Percentiles rank a stretch among this genome's conserved stretches.
These are phyloP conservation scores for Sander lucioperca DNA, from an alignment of 2,113 vertebrate genomes.

Conservation along the genomic window DNA sequence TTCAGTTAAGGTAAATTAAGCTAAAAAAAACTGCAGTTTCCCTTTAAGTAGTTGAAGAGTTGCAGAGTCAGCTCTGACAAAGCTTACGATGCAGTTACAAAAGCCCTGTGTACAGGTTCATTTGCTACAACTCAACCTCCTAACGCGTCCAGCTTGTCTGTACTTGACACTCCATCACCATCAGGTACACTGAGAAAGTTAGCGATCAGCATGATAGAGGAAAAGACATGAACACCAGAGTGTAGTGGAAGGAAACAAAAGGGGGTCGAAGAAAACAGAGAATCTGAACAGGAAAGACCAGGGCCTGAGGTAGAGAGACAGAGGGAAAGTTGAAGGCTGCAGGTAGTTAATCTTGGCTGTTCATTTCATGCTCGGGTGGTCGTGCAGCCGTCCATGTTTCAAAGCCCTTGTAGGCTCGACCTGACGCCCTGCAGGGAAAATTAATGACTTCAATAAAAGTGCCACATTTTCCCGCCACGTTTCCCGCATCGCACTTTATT, in stretches of 20 bases:
- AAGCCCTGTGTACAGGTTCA: not conserved
- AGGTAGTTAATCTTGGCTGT: constrained; percentile 74
- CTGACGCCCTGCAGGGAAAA: constrained; percentile 58
- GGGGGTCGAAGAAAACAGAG: not conserved
- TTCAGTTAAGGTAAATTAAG: too few species aligned
- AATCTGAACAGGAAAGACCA: not conserved
- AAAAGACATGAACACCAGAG: not conserved
- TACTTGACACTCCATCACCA: constrained; percentile 14
- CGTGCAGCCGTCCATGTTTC: constrained; percentile 69
- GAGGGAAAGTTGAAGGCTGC: constrained; percentile 48
- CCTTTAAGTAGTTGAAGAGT: not conserved
- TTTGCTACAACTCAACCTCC: not conserved
- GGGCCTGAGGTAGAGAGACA: not conserved
- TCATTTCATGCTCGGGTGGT: constrained; percentile 74
- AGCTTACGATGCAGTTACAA: not conserved
- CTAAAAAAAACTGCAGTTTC: too few species aligned
- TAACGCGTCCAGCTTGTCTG: not conserved
- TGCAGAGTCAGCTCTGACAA: not conserved
- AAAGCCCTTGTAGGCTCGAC: constrained; percentile 39
- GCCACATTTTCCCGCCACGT: constrained; percentile 67
- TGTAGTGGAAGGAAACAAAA: not conserved
- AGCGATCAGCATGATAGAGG: not conserved
- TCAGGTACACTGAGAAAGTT: not conserved
- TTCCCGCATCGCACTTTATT: constrained; percentile 66
- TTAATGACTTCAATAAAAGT: constrained; percentile 83